phyloP scores from a whole-genome alignment of 2,888 invertebrate genomes.

The Standfussiana lucernea region DNA sequence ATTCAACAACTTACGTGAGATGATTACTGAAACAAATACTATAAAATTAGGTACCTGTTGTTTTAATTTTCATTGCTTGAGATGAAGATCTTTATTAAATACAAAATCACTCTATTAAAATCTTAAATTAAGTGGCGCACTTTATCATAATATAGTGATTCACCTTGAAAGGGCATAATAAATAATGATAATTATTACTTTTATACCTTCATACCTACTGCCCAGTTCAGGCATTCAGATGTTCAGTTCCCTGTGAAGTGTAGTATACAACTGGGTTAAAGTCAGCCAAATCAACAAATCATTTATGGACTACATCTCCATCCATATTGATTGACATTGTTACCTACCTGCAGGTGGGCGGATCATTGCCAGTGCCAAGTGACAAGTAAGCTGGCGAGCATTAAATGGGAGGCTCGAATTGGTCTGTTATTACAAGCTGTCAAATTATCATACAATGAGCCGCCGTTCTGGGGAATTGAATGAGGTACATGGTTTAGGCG shows the following conservation, averaged over 20 bases:
- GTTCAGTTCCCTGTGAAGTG: neutral
- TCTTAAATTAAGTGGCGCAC: slow-evolving; percentile 15
- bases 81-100: neutral
- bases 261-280: neutral
- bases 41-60: neutral
- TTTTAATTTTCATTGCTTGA: neutral
- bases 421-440: slow-evolving; percentile 76
- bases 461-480: slow-evolving; percentile 67
- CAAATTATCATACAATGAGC: slow-evolving; percentile 86
- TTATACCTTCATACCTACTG: neutral
- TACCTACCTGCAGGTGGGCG: slow-evolving; percentile 74
- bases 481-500: slow-evolving; percentile 37
- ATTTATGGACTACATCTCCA: slow-evolving; percentile 65
- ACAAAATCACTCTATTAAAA: neutral
- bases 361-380: slow-evolving; percentile 73
- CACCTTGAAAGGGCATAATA: slow-evolving; percentile 41
- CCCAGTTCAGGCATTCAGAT: neutral
- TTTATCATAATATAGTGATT: slow-evolving; percentile 36
- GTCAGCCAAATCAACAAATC: neutral
- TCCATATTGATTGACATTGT: slow-evolving; percentile 54
- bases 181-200: neutral
- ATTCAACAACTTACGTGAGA: neutral
- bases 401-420: slow-evolving; percentile 82
- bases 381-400: slow-evolving; percentile 78
- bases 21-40: slow-evolving; percentile 4